Conservation (phyloP, 2,888 invertebrate genomes). For the Drosophila monieri region DNA sequence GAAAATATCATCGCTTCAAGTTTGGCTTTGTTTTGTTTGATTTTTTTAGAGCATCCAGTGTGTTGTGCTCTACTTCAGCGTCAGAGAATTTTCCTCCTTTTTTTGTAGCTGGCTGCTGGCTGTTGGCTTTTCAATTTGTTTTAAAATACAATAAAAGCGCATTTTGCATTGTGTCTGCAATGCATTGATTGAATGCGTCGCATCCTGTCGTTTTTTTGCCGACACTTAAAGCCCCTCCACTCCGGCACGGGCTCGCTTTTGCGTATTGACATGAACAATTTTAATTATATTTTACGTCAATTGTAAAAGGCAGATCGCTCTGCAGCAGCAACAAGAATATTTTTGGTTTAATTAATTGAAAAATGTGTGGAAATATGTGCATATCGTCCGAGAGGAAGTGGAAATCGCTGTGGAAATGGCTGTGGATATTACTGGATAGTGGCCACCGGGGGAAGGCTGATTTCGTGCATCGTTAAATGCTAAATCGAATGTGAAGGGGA, state of each 20-base stretch:
- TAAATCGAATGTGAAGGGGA: constrained; percentile 50
- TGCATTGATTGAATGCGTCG: constrained; percentile 71
- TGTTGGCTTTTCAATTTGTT: constrained; percentile 73
- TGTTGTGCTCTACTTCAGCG: constrained; percentile 11
- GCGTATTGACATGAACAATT: constrained; percentile 68
- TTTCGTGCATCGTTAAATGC: constrained; percentile 45
- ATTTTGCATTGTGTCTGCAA: constrained; percentile 75
- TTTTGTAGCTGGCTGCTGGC: constrained; percentile 9
- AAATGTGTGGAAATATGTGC: constrained; percentile 51
- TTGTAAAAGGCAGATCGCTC: constrained; percentile 59
- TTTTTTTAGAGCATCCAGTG: constrained; percentile 27
- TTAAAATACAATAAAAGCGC: constrained; percentile 78
- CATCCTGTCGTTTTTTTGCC: constrained; percentile 21
- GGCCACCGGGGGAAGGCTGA: constrained; percentile 23
- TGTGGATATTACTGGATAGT: constrained; percentile 30
- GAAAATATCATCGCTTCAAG: neutral
- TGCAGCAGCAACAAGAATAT: constrained; percentile 52
- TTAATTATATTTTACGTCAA: constrained; percentile 79
- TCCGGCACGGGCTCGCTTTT: constrained; percentile 27
- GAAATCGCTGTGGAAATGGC: constrained; percentile 42
- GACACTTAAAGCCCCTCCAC: constrained; percentile 9
- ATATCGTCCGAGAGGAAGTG: constrained; percentile 17
- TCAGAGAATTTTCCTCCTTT: constrained; percentile 8
- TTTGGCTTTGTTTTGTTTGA: neutral
- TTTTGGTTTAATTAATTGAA: constrained; percentile 79